Percentiles rank a stretch among this genome's conserved stretches.
These are phyloP conservation scores for Mormyrus lacerda DNA, from an alignment of 2,113 vertebrate species.

Conservation along the genomic window DNA sequence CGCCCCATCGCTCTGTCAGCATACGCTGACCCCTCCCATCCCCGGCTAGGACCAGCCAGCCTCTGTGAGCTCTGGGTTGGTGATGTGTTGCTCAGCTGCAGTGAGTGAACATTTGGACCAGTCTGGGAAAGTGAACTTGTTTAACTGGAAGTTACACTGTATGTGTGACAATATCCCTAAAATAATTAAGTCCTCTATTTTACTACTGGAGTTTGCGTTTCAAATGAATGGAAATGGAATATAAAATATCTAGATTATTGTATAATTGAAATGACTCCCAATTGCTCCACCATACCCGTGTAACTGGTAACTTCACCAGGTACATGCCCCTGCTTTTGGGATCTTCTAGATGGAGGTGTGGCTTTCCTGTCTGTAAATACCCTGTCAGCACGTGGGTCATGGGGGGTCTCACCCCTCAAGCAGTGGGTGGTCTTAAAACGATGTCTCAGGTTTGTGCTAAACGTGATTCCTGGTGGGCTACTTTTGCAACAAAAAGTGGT, in stretches of 20 bases:
- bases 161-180: background rate
- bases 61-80: background rate
- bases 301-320: background rate
- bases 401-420: background rate
- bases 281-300: background rate
- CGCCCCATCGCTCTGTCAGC: background rate
- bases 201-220: background rate
- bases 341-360: background rate
- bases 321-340: background rate
- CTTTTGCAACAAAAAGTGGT: background rate
- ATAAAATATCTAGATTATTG: background rate
- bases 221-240: background rate
- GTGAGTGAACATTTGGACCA: background rate
- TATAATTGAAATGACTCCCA: background rate
- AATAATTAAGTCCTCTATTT: background rate
- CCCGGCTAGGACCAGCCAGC: background rate
- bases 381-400: background rate
- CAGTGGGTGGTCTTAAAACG: background rate
- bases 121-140: background rate
- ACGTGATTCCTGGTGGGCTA: background rate
- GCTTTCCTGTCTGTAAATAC: background rate
- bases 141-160: background rate
- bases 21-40: background rate
- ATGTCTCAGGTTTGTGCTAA: slow-evolving; percentile 3
- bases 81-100: background rate